Evolutionary conservation across 1,140 invertebrate species (phyloP), one percentile per base, ranked within the genome.

Genomic region (Scaptomyza graminum): DNA sequence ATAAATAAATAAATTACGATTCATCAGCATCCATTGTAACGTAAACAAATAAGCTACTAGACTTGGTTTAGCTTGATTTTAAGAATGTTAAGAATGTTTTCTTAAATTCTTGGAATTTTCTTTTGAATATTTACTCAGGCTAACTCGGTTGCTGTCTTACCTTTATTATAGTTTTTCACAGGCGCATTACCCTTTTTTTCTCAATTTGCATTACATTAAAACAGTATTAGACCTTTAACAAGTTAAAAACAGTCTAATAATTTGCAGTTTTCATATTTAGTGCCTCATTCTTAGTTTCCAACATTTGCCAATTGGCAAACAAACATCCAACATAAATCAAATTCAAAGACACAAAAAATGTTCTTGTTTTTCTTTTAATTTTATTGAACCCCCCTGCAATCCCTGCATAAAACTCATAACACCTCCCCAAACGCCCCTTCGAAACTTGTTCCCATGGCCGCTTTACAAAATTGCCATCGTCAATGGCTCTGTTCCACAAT

Each of bases 241-340:
- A 34, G 7, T 34, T 34, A 15, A 44, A 28, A 25, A 6, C 3
- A 11, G 22, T 15, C 43, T n/a, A 43, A 56, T 44, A 43, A 56
- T 43, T 15, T 57, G 1, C 11, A 46, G 41, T 4, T 46, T 28
- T 57, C 4, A 43, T 13, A 55, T 31, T 31, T 31, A 7, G 7
- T 41, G 13, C 60, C 22, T 43, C 12, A 43, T 43, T n/a, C 39
- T 43, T 16, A 74, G 49, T 25, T 31, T 15, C 22, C 52, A 76
- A 81, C 78, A 80, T 80, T 76, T 76, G 66, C 72, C 77, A 80
- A 81, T 73, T 80, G 78, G 62, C 79, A 76, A 77, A 77, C 74
- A 61, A 65, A 41, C 3, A 74, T 62, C 59, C 59, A 55, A 65
- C 62, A 77, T 81, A 74, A 81, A 82, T 82, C 79, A 78, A 50